Base-by-base conservation (phyloP, 1,140 invertebrate species). In the Drosophila ironensis region DNA sequence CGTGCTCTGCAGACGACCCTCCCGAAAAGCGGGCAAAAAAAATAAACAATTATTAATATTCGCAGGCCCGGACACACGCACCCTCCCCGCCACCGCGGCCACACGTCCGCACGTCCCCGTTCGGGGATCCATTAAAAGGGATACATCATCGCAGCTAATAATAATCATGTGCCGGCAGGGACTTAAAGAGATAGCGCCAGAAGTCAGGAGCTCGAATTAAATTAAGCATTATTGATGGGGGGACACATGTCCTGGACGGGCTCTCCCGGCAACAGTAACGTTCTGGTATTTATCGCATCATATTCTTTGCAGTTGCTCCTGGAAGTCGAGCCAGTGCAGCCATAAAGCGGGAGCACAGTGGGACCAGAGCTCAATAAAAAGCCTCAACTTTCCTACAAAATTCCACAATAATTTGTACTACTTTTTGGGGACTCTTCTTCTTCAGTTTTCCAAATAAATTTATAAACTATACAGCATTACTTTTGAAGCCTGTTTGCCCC, bases 31-130 rank as follows among this genome's bases (percentile, higher is more conserved):
- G 45, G 45, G 51, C 54, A 60, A 54, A 48, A 27, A 53, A 52
- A 53, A 70, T 57, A 82, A 87, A 75, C 81, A 80, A 80, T 87
- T 86, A 80, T 86, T 81, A 84, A 84, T 84, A 87, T 86, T 80
- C 69, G 74, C 74, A 44, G 44, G 59, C n/a, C 41, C 5, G 40
- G 8, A 30, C 38, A 20, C 37, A 51, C 46, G 35, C 24, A 30
- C 41, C 67, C 30, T 24, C 37, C 38, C 8, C 11, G 24, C 17
- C 14, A 42, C 53, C 33, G 6, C 24, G 19, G 35, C n/a, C 30
- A 17, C 70, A 47, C 24, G 44, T 50, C 24, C 45, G 45, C 28
- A 67, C 35, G 45, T 35, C 30, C n/a, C 38, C 57, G 20, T 37
- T 44, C 22, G 28, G 33, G 24, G 33, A 33, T 33, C 53, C 60